Percentiles rank a stretch among this genome's conserved stretches.
Evolutionary conservation across 1,140 invertebrate genomes (phyloP).

Genomic region (Anadara kagoshimensis): DNA sequence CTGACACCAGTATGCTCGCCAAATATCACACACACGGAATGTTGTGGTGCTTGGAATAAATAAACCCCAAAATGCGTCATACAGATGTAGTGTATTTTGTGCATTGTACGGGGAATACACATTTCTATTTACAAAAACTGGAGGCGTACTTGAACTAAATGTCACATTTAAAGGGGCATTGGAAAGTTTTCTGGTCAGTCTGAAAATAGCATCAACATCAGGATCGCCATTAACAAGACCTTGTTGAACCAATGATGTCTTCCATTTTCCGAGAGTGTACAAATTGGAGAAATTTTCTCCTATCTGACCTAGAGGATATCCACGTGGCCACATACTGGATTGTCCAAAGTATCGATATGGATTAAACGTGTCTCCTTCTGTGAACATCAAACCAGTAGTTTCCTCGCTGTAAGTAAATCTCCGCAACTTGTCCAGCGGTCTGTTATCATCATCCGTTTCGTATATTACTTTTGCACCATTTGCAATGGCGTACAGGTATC

Average conservation of each 20-base stretch:
- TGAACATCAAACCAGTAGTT: too few relatives aligned
- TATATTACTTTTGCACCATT: slow-evolving; percentile 21
- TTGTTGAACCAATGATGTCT: too few relatives aligned
- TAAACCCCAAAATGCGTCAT: slow-evolving; percentile 10
- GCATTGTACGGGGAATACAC: slow-evolving; percentile 31
- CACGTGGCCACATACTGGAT: too few relatives aligned
- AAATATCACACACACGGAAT: slow-evolving; percentile 26
- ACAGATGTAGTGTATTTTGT: slow-evolving; percentile 16
- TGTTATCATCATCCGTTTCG: slow-evolving; percentile 30
- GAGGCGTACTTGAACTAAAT: not conserved
- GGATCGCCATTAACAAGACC: slow-evolving; percentile 25
- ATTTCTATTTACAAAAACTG: slow-evolving; percentile 6
- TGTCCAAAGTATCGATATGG: too few relatives aligned
- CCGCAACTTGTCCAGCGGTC: not conserved
- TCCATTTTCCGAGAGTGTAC: too few relatives aligned
- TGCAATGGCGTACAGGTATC: slow-evolving; percentile 25
- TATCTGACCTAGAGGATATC: not conserved
- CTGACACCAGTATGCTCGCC: slow-evolving; percentile 24
- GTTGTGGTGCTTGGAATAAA: slow-evolving; percentile 14
- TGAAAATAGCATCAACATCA: slow-evolving; percentile 32
- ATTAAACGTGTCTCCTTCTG: not conserved
- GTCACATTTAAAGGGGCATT: slow-evolving; percentile 12
- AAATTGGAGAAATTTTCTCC: too few relatives aligned
- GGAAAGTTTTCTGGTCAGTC: slow-evolving; percentile 2
- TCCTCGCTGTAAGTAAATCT: too few relatives aligned